Evolutionary conservation across 1,140 invertebrate genomes (phyloP).

Genomic region (Dendrolimus punctatus): DNA sequence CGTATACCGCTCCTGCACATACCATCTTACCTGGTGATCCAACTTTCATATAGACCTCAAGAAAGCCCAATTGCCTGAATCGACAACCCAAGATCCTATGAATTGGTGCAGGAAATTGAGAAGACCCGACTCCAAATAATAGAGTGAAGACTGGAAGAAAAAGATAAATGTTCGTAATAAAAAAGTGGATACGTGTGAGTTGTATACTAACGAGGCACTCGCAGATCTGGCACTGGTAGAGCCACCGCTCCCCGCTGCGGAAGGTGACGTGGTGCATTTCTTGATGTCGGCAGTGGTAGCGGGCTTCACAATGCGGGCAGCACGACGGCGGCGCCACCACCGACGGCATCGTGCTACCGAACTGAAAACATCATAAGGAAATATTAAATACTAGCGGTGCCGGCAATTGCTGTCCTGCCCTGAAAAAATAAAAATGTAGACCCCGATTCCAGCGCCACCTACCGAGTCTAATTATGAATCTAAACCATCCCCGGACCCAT

Average conservation of each 20-base stretch:
- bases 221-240: conserved; percentile 92
- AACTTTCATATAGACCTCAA: too few relatives aligned
- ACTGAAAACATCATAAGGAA: conserved; percentile 11
- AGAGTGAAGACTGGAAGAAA: background rate
- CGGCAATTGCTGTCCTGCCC: too few relatives aligned
- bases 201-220: conserved; percentile 82
- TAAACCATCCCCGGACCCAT: too few relatives aligned
- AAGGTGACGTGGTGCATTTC: conserved; percentile 82
- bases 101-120: too few relatives aligned
- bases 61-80: too few relatives aligned
- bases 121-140: too few relatives aligned
- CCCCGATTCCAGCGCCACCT: too few relatives aligned
- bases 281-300: conserved; percentile 83
- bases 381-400: background rate
- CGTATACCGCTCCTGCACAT: too few relatives aligned
- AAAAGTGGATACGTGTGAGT: background rate
- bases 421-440: too few relatives aligned
- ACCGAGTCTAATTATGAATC: too few relatives aligned
- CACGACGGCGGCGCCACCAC: conserved; percentile 68
- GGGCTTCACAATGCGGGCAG: conserved; percentile 84
- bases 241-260: conserved; percentile 87
- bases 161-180: background rate
- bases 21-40: too few relatives aligned
- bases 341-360: conserved; percentile 18
- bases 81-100: too few relatives aligned